Base-by-base conservation (phyloP, 2,113 vertebrate species). In the Apaloderma vittatum region DNA sequence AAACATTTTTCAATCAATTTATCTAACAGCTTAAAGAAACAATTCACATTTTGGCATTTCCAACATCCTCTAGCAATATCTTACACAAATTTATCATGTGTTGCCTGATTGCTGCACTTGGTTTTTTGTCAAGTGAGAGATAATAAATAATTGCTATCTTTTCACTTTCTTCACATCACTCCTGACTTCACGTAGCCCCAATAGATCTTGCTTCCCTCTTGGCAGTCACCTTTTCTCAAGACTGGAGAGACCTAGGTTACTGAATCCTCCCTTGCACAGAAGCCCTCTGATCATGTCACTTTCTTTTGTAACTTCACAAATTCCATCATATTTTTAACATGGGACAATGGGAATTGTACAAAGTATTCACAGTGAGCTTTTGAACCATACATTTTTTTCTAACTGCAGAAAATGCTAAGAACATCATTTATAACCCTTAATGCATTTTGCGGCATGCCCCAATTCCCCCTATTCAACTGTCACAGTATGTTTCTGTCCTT, bases 41-140 rank as follows among this genome's bases (percentile, higher is more conserved):
- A 17, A 43, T 67, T 91, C 84, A 24, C 77, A 55, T 46, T 92
- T 92, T 74, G 88, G 36, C 72, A 77, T 83, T 55, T 49, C 30
- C 55, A 88, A 63, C 32, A 43, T 91, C 68, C 95, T 74, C 59
- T 34, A 73, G 67, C 24, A 66, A 84, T 17, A 58, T 6, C 51
- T 84, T 84, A 76, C 75, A 77, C 20, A 83, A 51, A 63, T 84
- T 86, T 77, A 92, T 92, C 90, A 83, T 16, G 63, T 84, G 79
- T 51, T 74, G 52, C 37, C 59, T 80, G 91, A 93, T 43, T 4
- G 62, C n/a, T 92, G 90, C 19, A 63, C 27, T 88, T 36, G 2
- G 40, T 9, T 1, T 62, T 57, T 32, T 86, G n/a, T 88, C 46
- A 71, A 77, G 63, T 32, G 43, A 88, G 46, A 77, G 82, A 73